Conservation (phyloP, 2,113 vertebrate genomes). For the Cochlearius cochlearius region DNA sequence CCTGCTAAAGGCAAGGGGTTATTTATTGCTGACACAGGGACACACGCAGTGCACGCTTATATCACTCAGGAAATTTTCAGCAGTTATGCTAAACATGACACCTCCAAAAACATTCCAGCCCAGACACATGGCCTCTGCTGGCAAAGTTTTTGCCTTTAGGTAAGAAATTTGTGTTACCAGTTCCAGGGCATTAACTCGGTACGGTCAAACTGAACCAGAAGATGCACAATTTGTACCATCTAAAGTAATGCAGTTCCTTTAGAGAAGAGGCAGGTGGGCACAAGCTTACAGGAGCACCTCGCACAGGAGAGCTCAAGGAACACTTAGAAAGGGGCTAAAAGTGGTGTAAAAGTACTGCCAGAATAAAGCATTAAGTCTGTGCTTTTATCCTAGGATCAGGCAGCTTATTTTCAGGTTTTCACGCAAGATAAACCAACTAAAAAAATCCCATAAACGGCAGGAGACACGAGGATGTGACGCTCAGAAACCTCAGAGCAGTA, state of each 20-base stretch:
- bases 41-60: fast-evolving
- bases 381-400: neutral
- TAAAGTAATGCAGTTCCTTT: neutral
- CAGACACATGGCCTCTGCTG: neutral
- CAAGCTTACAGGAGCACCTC: neutral
- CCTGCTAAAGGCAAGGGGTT: neutral
- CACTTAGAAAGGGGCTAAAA: neutral
- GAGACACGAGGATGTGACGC: neutral
- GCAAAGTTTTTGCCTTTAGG: neutral
- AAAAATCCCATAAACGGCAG: neutral
- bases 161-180: neutral
- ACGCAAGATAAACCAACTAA: neutral
- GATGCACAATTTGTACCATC: neutral
- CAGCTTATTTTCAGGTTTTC: neutral
- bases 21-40: neutral
- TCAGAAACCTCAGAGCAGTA: neutral
- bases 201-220: neutral
- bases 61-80: neutral
- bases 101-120: neutral
- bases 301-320: neutral
- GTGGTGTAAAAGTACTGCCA: neutral
- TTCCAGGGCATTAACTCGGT: too few relatives aligned
- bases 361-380: neutral
- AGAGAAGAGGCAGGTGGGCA: neutral
- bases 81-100: neutral